Conservation (phyloP, 2,797 vertebrate genomes). For the Hippocampus kuda region DNA sequence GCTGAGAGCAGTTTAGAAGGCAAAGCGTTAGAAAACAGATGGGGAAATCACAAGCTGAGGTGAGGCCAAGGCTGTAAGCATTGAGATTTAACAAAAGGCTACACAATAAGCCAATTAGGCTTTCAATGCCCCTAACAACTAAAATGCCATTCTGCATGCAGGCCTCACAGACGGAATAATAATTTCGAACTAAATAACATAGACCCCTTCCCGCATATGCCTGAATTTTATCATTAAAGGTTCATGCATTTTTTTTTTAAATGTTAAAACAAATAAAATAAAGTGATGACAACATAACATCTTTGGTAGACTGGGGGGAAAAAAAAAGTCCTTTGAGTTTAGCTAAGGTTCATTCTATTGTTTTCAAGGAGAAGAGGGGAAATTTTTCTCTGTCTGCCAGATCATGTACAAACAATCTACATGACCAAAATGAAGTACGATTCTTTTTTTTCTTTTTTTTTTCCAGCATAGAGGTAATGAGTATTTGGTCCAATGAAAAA, state of each 20-base stretch:
- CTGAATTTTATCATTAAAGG: background rate
- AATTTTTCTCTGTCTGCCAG: too few species aligned
- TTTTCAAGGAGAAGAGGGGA: too few species aligned
- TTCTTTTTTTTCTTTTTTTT: too few species aligned
- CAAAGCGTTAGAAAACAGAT: conserved; percentile 32
- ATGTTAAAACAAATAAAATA: background rate
- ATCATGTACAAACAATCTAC: too few species aligned
- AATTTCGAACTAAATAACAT: background rate
- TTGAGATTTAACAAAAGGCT: conserved; percentile 20
- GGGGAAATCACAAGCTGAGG: conserved; percentile 26
- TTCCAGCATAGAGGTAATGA: background rate
- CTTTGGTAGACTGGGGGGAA: too few species aligned
- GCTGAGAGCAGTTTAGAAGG: conserved; percentile 25
- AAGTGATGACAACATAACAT: background rate
- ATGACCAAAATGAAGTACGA: too few species aligned
- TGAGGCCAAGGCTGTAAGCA: conserved; percentile 20
- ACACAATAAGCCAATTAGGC: conserved; percentile 32
- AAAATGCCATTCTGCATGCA: background rate
- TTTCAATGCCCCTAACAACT: conserved; percentile 18
- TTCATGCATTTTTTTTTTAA: too few species aligned
- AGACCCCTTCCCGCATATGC: background rate
- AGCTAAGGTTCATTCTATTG: too few species aligned
- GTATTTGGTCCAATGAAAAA: background rate
- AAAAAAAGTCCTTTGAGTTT: too few species aligned
- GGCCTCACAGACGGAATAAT: background rate